Percentiles rank a stretch among this genome's conserved stretches.
phyloP scores from a whole-genome alignment of 1,140 invertebrate genomes.

The Cherax quadricarinatus region DNA sequence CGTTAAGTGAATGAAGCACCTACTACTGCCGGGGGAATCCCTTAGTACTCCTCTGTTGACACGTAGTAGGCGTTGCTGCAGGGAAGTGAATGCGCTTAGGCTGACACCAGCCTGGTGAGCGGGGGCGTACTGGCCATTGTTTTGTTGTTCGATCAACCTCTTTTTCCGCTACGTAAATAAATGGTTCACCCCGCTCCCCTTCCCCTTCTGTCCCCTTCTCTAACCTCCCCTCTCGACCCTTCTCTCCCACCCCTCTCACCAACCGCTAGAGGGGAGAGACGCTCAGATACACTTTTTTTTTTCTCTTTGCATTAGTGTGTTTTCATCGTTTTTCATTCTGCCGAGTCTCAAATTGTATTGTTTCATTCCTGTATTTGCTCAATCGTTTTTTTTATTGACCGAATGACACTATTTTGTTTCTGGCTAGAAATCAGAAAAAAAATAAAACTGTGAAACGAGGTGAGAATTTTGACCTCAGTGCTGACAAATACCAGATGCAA shows the following conservation, averaged over 20 bases:
- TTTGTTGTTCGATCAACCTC: background rate
- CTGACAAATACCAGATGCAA: background rate
- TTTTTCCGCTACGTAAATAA: background rate
- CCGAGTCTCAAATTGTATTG: too few relatives aligned
- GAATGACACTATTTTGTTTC: too few relatives aligned
- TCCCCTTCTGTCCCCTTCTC: too few relatives aligned
- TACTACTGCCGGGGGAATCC: background rate
- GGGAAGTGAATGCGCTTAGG: background rate
- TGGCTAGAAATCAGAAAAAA: too few relatives aligned
- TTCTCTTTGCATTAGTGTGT: slow-evolving; percentile 32
- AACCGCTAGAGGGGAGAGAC: slow-evolving; percentile 42
- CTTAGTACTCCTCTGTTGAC: background rate
- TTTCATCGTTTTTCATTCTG: slow-evolving; percentile 40
- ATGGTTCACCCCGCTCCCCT: background rate
- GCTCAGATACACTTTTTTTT: slow-evolving; percentile 44
- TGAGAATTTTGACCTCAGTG: too few relatives aligned
- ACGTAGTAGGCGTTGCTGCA: background rate
- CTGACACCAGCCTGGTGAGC: too few relatives aligned
- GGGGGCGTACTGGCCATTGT: background rate
- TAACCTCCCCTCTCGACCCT: background rate
- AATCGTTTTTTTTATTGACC: too few relatives aligned
- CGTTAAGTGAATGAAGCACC: slow-evolving; percentile 45
- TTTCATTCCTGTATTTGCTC: too few relatives aligned
- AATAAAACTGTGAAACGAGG: too few relatives aligned
- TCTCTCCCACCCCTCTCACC: background rate